Evolutionary conservation across 2,888 invertebrate species (phyloP).

Genomic region (Pachliopta kotzebuea): DNA sequence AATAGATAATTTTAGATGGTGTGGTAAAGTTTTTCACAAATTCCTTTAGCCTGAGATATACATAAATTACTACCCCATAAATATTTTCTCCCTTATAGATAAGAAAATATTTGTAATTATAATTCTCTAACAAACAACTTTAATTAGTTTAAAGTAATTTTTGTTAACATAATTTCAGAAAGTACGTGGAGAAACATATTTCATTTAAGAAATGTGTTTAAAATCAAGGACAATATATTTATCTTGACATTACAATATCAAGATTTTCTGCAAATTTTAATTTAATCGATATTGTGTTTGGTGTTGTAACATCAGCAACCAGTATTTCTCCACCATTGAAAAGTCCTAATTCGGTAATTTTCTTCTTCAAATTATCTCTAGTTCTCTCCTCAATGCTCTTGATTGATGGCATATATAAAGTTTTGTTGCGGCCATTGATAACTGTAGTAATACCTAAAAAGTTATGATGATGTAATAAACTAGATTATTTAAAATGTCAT

Average conservation of each 20-base stretch:
- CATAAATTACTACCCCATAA: no score
- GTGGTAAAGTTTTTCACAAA: no score
- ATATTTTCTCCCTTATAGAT: no score
- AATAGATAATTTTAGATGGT: no score
- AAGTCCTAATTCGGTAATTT: slow-evolving; percentile 91
- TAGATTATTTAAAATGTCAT: not conserved
- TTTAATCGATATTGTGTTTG: slow-evolving; percentile 88
- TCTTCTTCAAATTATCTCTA: slow-evolving; percentile 92
- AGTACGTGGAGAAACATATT: not conserved
- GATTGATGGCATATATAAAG: slow-evolving; percentile 95
- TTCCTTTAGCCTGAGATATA: no score
- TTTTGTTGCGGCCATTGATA: slow-evolving; percentile 91
- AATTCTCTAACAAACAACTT: not conserved
- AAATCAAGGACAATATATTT: slow-evolving; percentile 23
- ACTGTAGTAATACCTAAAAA: slow-evolving; percentile 86
- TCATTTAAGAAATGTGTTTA: not conserved
- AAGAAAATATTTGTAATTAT: not conserved
- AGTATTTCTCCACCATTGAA: slow-evolving; percentile 91
- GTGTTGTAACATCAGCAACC: slow-evolving; percentile 95
- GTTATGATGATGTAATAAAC: not conserved
- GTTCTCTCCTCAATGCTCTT: slow-evolving; percentile 95
- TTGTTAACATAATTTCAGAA: not conserved
- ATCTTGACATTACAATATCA: slow-evolving; percentile 75
- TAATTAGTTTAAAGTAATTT: not conserved
- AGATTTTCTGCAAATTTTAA: slow-evolving; percentile 82